A percentile compares a stretch with the other conserved stretches of the same genome.
Evolutionary conservation across 2,888 invertebrate genomes (phyloP).

Genomic region (Papilio elwesi): DNA sequence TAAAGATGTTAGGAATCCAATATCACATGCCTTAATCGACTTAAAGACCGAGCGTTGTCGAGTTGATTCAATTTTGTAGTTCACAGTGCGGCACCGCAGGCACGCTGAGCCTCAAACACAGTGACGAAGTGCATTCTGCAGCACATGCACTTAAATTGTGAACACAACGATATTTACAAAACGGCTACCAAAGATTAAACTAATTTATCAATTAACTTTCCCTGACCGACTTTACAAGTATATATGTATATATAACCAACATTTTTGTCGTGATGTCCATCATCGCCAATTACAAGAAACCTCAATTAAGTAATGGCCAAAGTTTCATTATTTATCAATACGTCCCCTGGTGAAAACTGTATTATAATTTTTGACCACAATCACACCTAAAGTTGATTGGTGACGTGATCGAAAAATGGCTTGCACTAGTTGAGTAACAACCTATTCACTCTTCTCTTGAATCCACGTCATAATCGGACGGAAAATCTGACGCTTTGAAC

Average conservation of each 20-base stretch:
- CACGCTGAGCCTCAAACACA: background rate
- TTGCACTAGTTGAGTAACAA: too few species aligned
- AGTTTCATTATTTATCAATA: too few species aligned
- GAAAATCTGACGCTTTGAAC: too few species aligned
- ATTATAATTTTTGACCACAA: too few species aligned
- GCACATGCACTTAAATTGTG: background rate
- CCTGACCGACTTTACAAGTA: background rate
- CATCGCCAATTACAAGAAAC: too few species aligned
- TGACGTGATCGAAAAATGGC: too few species aligned
- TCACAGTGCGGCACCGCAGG: background rate
- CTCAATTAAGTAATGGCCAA: too few species aligned
- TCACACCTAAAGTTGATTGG: too few species aligned
- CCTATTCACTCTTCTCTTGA: too few species aligned
- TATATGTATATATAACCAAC: background rate
- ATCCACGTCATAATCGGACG: too few species aligned
- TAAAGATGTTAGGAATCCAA: conserved; percentile 1
- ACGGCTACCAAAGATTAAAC: background rate
- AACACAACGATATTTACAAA: background rate
- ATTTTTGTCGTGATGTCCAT: too few species aligned
- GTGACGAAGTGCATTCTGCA: background rate
- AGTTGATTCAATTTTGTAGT: conserved; percentile 14
- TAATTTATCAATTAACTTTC: background rate
- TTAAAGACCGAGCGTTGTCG: conserved; percentile 9
- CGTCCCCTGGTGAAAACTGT: too few species aligned
- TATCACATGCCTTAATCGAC: conserved; percentile 4